Percentiles rank a stretch among this genome's conserved stretches.
These are phyloP conservation scores for Coronaproctus castanopsis DNA, from an alignment of 2,888 invertebrate genomes.

Conservation along the genomic window DNA sequence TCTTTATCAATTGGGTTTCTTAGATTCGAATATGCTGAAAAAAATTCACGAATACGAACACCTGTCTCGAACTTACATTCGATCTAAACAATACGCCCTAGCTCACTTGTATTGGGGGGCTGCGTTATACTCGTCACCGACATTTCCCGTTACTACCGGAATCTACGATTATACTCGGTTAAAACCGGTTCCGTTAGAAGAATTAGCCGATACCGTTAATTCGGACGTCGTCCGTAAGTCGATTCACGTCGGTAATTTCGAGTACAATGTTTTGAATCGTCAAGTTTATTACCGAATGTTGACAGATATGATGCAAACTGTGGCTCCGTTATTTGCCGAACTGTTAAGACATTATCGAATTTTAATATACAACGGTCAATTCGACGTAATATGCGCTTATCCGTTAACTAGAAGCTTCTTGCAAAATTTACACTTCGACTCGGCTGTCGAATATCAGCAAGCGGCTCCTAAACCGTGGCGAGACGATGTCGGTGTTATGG, in stretches of 20 bases:
- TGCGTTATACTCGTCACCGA: constrained; percentile 36
- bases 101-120: too few relatives aligned
- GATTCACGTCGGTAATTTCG: constrained; percentile 64
- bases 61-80: constrained; percentile 37
- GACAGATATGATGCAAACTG: constrained; percentile 60
- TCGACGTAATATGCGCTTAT: constrained; percentile 79
- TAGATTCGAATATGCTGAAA: constrained; percentile 28
- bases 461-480: constrained; percentile 48
- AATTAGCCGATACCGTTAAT: constrained; percentile 19
- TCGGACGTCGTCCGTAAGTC: constrained; percentile 26
- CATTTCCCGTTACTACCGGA: constrained; percentile 54
- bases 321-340: constrained; percentile 48
- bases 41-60: constrained; percentile 40
- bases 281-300: constrained; percentile 50
- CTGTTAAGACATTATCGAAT: constrained; percentile 46
- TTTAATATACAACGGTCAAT: constrained; percentile 70
- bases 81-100: constrained; percentile 8
- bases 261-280: constrained; percentile 40
- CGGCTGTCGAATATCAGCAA: constrained; percentile 40
- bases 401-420: constrained; percentile 65
- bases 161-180: constrained; percentile 50
- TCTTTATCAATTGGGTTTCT: constrained; percentile 49
- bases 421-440: constrained; percentile 44
- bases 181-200: constrained; percentile 25
- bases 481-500: constrained; percentile 22